Evolutionary conservation across 2,797 vertebrate species (phyloP), one percentile per base, ranked within the genome.

Genomic region (Myotis vivesi): DNA sequence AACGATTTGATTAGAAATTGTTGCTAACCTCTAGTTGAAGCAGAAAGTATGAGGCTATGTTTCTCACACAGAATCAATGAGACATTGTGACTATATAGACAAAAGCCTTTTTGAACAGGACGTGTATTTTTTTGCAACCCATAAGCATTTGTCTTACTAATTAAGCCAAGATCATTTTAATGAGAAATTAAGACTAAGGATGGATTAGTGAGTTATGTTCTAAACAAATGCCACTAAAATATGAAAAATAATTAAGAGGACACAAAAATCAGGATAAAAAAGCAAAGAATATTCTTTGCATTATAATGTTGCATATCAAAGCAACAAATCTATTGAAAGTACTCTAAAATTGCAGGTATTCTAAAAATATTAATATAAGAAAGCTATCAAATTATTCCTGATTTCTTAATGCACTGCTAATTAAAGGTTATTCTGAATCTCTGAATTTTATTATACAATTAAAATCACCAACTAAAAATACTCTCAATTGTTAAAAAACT

Each of bases 111-210:
- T 71, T 44, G 72, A 51, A 38, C 4, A 72, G 8, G 15, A 69
- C 25, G 2, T 20, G 15, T 12, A 2, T 59, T 84, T 75, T 81
- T 81, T 87, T 64, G 22, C 8, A 93, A 11, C 41, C 15, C 30
- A 73, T 36, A 19, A 49, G 10, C 30, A 41, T 59, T 69, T 86
- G 38, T 77, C 38, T n/a, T 91, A 75, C 20, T 62, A 87, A 76
- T 72, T 55, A 92, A 88, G 17, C 36, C 33, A 93, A 69, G 62
- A 59, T 93, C 4, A 82, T 69, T 82, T 95, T 73, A 89, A 92
- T 82, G 38, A 86, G 76, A 89, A 66, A 80, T 38, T 44, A 15
- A 89, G 28, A 46, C 46, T 93, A 85, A 81, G 62, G 33, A 68
- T 23, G 62, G 33, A 68, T 23, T 87, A 62, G 36, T 77, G 25